Percentiles rank a stretch among this genome's conserved stretches.
phyloP scores from a whole-genome alignment of 2,113 vertebrate species.

The Chamaea fasciata region DNA sequence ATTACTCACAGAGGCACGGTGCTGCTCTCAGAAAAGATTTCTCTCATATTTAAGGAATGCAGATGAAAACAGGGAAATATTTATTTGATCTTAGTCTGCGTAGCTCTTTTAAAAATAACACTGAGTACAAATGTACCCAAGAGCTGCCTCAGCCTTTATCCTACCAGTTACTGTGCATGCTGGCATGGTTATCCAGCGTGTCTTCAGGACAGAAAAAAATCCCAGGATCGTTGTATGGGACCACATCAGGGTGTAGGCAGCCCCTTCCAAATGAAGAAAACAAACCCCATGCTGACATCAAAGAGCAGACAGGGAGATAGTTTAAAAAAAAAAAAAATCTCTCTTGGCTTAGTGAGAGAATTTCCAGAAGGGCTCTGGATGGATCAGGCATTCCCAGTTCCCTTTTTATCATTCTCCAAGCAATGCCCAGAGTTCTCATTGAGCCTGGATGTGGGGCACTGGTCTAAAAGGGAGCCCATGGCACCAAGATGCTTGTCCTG shows the following conservation, averaged over 20 bases:
- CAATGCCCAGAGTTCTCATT: background rate
- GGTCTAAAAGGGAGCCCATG: background rate
- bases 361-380: background rate
- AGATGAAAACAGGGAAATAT: conserved; percentile 7
- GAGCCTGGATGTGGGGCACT: background rate
- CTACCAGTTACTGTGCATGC: background rate
- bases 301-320: background rate
- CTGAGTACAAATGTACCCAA: background rate
- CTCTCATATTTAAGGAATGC: background rate
- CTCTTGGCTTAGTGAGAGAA: background rate
- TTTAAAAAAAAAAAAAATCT: background rate
- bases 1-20: background rate
- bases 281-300: background rate
- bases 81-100: background rate
- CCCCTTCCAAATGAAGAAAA: background rate
- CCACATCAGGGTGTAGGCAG: background rate
- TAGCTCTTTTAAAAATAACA: conserved; percentile 26
- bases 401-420: background rate
- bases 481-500: background rate
- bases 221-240: background rate
- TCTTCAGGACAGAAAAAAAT: background rate
- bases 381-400: background rate
- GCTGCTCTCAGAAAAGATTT: background rate
- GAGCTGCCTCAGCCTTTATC: conserved; percentile 3
- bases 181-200: background rate